Base-by-base conservation (phyloP, 2,888 invertebrate genomes). In the Netelia virgata region DNA sequence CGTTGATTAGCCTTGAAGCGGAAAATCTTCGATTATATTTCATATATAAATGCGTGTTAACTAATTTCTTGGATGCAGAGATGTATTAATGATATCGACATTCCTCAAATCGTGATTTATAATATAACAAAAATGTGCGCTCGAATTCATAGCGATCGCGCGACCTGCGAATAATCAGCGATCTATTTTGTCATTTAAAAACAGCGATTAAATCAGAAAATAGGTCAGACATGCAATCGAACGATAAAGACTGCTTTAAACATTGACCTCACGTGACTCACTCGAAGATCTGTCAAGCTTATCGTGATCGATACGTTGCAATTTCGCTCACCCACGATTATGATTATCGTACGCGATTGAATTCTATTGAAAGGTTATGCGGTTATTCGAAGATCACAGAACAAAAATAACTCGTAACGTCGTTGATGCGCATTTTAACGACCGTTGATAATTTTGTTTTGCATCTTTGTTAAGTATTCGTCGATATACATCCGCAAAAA, bases 1-100 rank as follows among this genome's bases (percentile, higher is more conserved):
- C 87, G 87, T 88, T 88, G 86, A 88, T 84, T 79, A 88, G 87
- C 88, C 89, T 86, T 63, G 86, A 87, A 83, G 73, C 50, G 69
- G 70, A 55, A 82, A 82, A 75, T 87, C 73, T 77, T 82, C 72
- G 83, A 83, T 72, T 43, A 55, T 16, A 36, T 55, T 72, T 79
- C 20, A 47, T 73, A 43, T 84, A 83, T 64, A 74, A 77, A 74
- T 76, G 70, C 61, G 81, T 79, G 78, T 82, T 75, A 59, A 75
- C 20, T 70, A 66, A 63, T 82, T 79, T 61, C 55, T 69, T 16
- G 79, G 10, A 36, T 43, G 61, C 18, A 18, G 72, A 59, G 8
- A 18, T 57, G 53, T 63, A 16, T 23, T 53, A 50, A 69, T 75
- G 36, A 72, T 20, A 70, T 70, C 47, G 50, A 23, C 3, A 73